These are phyloP conservation scores for Drosophila eohydei DNA, from an alignment of 2,888 invertebrate genomes.

Conservation along the genomic window DNA sequence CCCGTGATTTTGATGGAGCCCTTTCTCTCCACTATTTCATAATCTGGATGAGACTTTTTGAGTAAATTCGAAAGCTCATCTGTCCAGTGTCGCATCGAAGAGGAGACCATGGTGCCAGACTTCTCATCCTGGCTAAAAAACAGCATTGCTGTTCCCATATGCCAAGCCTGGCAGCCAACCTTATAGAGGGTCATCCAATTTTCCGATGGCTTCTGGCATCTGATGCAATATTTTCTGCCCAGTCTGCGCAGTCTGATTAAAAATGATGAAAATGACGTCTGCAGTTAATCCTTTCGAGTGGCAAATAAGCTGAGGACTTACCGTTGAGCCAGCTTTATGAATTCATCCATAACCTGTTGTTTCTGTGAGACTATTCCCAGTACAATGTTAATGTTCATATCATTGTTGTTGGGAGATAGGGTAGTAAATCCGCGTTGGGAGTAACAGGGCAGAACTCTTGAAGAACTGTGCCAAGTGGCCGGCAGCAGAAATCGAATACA, in stretches of 20 bases:
- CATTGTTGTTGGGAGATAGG: background rate
- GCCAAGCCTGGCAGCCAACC: constrained; percentile 93
- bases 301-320: background rate
- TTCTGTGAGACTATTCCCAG: background rate
- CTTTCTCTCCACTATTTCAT: background rate
- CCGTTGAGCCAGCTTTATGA: background rate
- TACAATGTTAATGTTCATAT: background rate
- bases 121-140: constrained; percentile 91
- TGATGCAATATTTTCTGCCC: constrained; percentile 5
- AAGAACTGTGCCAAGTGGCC: background rate
- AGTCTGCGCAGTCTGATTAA: background rate
- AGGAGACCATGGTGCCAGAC: background rate
- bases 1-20: background rate
- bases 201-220: background rate
- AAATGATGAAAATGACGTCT: too few species aligned
- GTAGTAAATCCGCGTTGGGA: background rate
- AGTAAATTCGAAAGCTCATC: background rate
- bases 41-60: background rate
- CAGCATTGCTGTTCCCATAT: constrained; percentile 92
- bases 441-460: background rate
- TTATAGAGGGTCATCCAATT: background rate
- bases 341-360: background rate
- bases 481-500: background rate
- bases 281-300: background rate
- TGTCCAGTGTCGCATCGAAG: background rate